Evolutionary conservation across 1,140 invertebrate species (phyloP).

Genomic region (Oryctes rhinoceros): DNA sequence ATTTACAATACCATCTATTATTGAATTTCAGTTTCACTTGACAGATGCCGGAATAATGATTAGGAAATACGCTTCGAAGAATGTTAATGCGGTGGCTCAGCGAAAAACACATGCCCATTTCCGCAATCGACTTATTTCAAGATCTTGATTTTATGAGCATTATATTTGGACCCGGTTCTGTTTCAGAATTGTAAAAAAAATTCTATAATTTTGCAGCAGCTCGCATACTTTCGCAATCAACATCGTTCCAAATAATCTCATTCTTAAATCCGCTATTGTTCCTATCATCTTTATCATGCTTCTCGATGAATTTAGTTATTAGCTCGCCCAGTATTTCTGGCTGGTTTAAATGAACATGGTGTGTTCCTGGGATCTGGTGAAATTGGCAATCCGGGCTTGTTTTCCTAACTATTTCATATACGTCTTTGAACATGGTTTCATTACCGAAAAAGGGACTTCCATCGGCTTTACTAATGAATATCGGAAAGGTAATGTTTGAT

Average conservation of each 20-base stretch:
- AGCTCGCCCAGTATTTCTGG: constrained; percentile 67
- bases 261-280: constrained; percentile 47
- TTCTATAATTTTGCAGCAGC: too few species aligned
- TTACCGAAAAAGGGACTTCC: constrained; percentile 66
- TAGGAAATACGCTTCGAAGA: too few species aligned
- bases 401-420: constrained; percentile 65
- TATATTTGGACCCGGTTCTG: neutral
- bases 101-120: too few species aligned
- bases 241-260: neutral
- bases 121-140: neutral
- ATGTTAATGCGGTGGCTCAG: too few species aligned
- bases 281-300: constrained; percentile 57
- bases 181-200: too few species aligned
- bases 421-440: constrained; percentile 64
- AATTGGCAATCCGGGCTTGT: constrained; percentile 68
- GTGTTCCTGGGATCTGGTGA: constrained; percentile 72
- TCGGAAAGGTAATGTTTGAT: constrained; percentile 49
- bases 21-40: too few species aligned
- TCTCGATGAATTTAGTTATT: constrained; percentile 69
- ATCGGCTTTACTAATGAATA: constrained; percentile 61
- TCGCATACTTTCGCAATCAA: too few species aligned
- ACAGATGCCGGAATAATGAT: too few species aligned
- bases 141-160: neutral
- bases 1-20: too few species aligned
- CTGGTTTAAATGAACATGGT: constrained; percentile 79